Base-by-base conservation (phyloP, 2,797 vertebrate species). In the Malacoraja senta region DNA sequence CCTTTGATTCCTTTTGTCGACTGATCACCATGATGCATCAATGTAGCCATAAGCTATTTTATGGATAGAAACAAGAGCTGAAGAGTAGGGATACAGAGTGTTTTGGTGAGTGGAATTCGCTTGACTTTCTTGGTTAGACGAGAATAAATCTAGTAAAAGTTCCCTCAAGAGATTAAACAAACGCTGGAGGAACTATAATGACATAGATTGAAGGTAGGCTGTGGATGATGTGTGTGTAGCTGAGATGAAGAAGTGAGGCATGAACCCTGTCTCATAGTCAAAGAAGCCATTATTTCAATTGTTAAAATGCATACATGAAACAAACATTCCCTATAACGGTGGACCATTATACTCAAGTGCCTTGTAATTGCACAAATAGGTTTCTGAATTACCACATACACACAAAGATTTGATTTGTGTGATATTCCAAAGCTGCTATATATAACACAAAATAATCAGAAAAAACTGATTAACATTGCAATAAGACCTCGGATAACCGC, bases 381-480 rank as follows among this genome's bases (percentile, higher is more conserved):
- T 92, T 92, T 76, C 38, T 76, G 38, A 29, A 92, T 92, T 53
- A 53, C 68, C 21, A 76, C 32, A 44, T 74, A 92, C 26, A 92
- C 35, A 53, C 4, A 58, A 65, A 58, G 21, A 15, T 83, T 83
- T 61, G 24, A 74, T 76, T 71, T 15, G 35, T 92, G 4, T 38
- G 58, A 74, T 74, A 92, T 76, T 92, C 71, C n/a, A 17, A 91
- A 24, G 38, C 38, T 74, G 38, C 26, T n/a, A 92, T 53, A 92
- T 58, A 92, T 19, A 53, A 29, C 44, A 76, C 26, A 92, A 76
- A 92, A 92, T 92, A 44, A 92, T 92, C 38, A 91, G 38, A 74
- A 53, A 53, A 21, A 91, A 53, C 26, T 92, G 38, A 92, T 76
- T 76, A 92, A 44, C 38, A 92, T 58, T 91, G 10, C 38, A 91